Conservation (phyloP, 1,140 invertebrate species). For the Camponotus vicinus region DNA sequence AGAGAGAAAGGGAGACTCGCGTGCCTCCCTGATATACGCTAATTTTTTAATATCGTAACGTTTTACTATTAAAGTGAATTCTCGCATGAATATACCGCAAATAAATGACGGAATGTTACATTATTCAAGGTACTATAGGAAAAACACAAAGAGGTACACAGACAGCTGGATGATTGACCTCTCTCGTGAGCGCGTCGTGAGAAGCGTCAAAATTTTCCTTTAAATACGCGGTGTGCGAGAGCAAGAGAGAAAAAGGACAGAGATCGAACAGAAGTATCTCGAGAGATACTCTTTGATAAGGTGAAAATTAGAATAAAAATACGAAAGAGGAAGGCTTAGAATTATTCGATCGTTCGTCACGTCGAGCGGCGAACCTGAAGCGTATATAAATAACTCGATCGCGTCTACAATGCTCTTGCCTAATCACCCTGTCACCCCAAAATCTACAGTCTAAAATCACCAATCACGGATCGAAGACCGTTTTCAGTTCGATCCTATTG, state of each 20-base stretch:
- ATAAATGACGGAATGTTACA: conserved; percentile 71
- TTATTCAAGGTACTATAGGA: conserved; percentile 56
- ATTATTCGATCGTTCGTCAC: conserved; percentile 55
- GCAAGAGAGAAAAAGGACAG: neutral
- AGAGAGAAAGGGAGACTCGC: conserved; percentile 47
- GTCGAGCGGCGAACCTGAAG: conserved; percentile 60
- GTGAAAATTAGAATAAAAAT: conserved; percentile 27
- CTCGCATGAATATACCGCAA: conserved; percentile 65
- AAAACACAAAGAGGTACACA: conserved; percentile 23
- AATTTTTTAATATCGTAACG: conserved; percentile 51
- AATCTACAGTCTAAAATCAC: conserved; percentile 49
- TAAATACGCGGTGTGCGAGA: conserved; percentile 25
- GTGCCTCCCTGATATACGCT: conserved; percentile 38
- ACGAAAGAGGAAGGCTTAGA: conserved; percentile 25
- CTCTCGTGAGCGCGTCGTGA: neutral
- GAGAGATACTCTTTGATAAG: neutral
- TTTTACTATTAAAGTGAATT: conserved; percentile 65
- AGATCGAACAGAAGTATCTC: conserved; percentile 23
- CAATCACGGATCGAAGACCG: neutral
- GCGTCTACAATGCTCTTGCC: conserved; percentile 43
- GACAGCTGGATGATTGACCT: conserved; percentile 43
- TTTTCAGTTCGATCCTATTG: conserved; percentile 19
- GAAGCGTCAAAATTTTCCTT: conserved; percentile 12
- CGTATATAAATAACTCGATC: conserved; percentile 69
- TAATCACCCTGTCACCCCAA: conserved; percentile 67